These are phyloP conservation scores for Microctonus hyperodae DNA, from an alignment of 2,888 invertebrate genomes.

Conservation along the genomic window DNA sequence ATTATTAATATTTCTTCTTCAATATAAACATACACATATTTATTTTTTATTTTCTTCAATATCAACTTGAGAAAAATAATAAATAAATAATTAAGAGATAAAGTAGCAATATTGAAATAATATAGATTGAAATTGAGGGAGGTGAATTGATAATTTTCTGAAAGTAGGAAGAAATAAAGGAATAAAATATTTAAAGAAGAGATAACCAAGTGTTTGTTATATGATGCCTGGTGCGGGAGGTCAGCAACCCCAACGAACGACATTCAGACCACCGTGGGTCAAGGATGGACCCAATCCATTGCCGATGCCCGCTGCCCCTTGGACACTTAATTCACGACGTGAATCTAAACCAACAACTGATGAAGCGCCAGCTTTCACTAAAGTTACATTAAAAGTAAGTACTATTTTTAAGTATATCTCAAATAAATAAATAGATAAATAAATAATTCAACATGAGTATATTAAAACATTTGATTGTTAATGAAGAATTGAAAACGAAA, in stretches of 20 bases:
- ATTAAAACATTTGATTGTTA: too few relatives aligned
- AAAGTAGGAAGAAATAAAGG: not conserved
- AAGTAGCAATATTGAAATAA: too few relatives aligned
- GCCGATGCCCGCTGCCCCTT: slow-evolving; percentile 69
- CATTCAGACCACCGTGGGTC: slow-evolving; percentile 79
- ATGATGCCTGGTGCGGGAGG: slow-evolving; percentile 65
- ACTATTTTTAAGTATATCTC: not conserved
- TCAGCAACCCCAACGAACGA: slow-evolving; percentile 69
- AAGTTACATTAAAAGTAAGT: slow-evolving; percentile 59
- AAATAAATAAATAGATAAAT: slow-evolving; percentile 14
- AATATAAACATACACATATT: not conserved
- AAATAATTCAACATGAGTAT: not conserved
- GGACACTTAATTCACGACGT: slow-evolving; percentile 67
- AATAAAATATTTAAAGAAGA: slow-evolving; percentile 5
- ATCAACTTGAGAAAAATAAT: not conserved
- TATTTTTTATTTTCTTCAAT: not conserved
- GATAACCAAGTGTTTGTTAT: slow-evolving; percentile 1
- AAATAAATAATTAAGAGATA: too few relatives aligned
- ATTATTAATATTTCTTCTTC: slow-evolving; percentile 6
- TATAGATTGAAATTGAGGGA: not conserved
- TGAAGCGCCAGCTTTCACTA: slow-evolving; percentile 59
- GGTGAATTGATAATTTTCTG: not conserved
- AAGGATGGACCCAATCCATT: slow-evolving; percentile 71
- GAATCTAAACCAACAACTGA: slow-evolving; percentile 57
- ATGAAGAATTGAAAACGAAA: too few relatives aligned